A percentile compares a stretch with the other conserved stretches of the same genome.
phyloP scores from a whole-genome alignment of 2,113 vertebrate genomes.

The Anarrhichthys ocellatus region DNA sequence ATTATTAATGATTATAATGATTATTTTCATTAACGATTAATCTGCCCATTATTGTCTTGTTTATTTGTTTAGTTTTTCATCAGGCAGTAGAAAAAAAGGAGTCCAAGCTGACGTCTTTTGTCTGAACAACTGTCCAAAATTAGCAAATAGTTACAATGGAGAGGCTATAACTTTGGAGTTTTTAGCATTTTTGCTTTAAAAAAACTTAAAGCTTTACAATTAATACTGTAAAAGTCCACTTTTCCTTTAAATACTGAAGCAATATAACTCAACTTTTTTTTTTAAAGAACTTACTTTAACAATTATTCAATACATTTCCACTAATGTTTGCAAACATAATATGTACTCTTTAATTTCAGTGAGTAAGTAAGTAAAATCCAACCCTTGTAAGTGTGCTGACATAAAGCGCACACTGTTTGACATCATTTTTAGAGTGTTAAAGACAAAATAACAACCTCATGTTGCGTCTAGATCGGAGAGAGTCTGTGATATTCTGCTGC shows the following conservation, averaged over 20 bases:
- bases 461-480: conserved; percentile 8
- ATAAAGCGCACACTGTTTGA: background rate
- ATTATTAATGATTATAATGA: background rate
- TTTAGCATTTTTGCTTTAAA: too few species aligned
- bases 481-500: conserved; percentile 35
- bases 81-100: background rate
- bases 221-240: background rate
- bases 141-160: too few species aligned
- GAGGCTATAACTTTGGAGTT: too few species aligned
- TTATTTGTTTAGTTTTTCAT: background rate
- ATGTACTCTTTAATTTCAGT: background rate
- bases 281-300: background rate
- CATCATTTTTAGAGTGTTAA: background rate
- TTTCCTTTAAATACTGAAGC: background rate
- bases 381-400: background rate
- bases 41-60: background rate
- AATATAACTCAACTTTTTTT: background rate
- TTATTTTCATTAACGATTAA: background rate
- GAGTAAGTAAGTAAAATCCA: background rate
- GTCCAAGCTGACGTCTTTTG: background rate
- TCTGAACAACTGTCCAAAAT: too few species aligned
- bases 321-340: conserved; percentile 28
- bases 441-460: background rate
- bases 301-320: too few species aligned
- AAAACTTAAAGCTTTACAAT: background rate